phyloP scores from a whole-genome alignment of 2,888 invertebrate genomes.

The Mayetiola destructor region DNA sequence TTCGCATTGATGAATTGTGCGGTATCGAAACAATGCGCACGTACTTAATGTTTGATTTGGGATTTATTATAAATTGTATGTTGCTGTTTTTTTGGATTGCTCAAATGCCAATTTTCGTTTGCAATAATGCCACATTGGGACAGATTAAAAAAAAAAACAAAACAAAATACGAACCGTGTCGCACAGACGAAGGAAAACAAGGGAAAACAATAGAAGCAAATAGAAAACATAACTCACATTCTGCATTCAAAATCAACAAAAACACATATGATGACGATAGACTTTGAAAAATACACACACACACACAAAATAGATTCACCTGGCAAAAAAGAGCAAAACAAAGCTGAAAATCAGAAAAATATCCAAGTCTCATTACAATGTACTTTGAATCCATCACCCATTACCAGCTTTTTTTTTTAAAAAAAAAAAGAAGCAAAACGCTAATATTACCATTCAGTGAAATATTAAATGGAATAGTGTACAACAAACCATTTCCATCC shows the following conservation, averaged over 20 bases:
- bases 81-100: background rate
- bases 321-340: too few species aligned
- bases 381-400: too few species aligned
- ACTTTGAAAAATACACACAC: too few species aligned
- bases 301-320: too few species aligned
- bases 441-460: too few species aligned
- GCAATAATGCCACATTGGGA: background rate
- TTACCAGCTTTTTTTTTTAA: too few species aligned
- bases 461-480: too few species aligned
- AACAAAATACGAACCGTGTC: background rate
- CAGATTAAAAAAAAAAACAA: background rate
- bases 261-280: too few species aligned
- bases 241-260: too few species aligned
- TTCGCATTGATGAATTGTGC: conserved; percentile 5
- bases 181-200: background rate
- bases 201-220: background rate
- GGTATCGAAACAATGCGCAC: background rate
- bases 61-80: conserved; percentile 4
- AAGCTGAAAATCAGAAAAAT: background rate
- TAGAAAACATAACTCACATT: too few species aligned
- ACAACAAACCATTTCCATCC: too few species aligned
- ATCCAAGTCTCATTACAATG: background rate
- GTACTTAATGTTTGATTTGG: background rate
- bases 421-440: too few species aligned
- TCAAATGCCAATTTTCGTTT: background rate